Evolutionary conservation across 2,888 invertebrate species (phyloP), one percentile per base, ranked within the genome.

Genomic region (Leucoptera coffeella): DNA sequence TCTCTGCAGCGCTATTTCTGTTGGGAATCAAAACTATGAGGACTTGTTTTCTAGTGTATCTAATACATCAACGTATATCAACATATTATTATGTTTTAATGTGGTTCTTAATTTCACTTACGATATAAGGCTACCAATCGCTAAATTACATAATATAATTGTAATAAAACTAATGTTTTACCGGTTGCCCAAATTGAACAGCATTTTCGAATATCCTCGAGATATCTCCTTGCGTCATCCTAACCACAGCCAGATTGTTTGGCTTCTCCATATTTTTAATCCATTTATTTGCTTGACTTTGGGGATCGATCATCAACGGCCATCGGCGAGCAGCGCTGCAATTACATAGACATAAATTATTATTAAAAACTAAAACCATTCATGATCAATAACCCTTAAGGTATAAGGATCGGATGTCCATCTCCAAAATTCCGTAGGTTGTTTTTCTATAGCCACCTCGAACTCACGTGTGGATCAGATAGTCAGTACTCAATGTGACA

Each of bases 221-320:
- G 45, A 92, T 88, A 55, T 94, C 92, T 0, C 80, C 60, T 43
- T 92, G 91, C 31, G 80, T 81, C 35, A 89, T 64, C 28, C 91
- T 80, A 32, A 90, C 83, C 3, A 91, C 75, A 34, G 82, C 82
- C 22, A 94, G 52, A 47, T 86, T 87, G 45, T 89, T 87, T 1
- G 77, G 73, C 42, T 87, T 90, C 49, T 94, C 93, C 83, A 91
- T 83, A 50, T 91, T 92, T 54, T 89, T 91, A 17, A 94, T 76
- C 93, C 94, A 95, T 45, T 88, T 87, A 47, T 91, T 92, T 0
- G 93, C 93, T 51, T 93, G 92, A 0, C 86, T 85, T 50, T 96
- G 94, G 0, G 95, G 95, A 59, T 96, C 95, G 37, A 96, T 91
- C 83, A 94, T 86, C 10, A 96, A 61, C 0, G 95, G 89, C 85